Base-by-base conservation (phyloP, 2,888 invertebrate species). In the Ptychoptera albimana region DNA sequence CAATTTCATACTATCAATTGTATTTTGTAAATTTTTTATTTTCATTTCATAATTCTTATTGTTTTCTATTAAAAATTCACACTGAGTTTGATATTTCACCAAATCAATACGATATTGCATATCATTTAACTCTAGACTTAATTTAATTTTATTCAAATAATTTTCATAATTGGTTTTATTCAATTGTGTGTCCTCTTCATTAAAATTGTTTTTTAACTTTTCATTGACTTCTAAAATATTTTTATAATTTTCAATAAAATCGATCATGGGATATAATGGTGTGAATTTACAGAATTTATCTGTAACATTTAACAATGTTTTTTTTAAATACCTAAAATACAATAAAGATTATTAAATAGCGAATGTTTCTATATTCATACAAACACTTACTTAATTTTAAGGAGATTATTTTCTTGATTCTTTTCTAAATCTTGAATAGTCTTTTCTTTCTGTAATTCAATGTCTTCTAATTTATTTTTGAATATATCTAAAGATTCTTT, bases 281-380 rank as follows among this genome's bases (percentile, higher is more conserved):
- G 64, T 64, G 43, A 59, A 65, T 53, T 64, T 61, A 52, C 59
- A 58, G 52, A 61, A 65, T 54, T 65, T 63, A 44, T 60, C 57
- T 46, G 56, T 56, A 4, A 64, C 50, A 5, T 50, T 45, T 39
- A 53, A 53, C 15, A 62, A 43, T 2, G 61, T 58, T 45, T 59
- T 60, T 49, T 58, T 55, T 12, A 63, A 50, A 49, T 60, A 64
- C 53, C 60, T 59, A 35, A 12, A 45, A 42, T 16, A 31, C 23
- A 8, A 15, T 11, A 42, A 42, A 23, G 14, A 11, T 11, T 15
- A 10, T 13, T 45, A 36, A 12, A 45, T 29, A 32, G 14, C 1
- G 36, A 30, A 8, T 2, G 29, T 40, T 5, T 23, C 23, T 5
- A 14, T 30, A 38, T 38, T 45, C n/a, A 16, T 32, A 30, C 9